Evolutionary conservation across 2,797 vertebrate genomes (phyloP), one percentile per base, ranked within the genome.

Genomic region (Crocodylus rhombifer): DNA sequence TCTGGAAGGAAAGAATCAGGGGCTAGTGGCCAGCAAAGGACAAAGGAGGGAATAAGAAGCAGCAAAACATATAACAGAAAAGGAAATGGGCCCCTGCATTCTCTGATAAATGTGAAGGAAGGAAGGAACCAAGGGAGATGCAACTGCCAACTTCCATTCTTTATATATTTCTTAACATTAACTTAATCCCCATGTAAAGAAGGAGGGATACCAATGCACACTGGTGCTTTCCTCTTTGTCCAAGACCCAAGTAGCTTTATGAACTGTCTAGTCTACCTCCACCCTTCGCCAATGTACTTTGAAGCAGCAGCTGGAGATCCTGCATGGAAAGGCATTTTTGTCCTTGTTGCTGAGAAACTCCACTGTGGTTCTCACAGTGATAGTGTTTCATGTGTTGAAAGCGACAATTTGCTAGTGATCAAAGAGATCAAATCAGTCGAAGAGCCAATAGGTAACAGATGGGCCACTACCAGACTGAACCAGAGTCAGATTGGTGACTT

Each of bases 71-170:
- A 63, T 42, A 75, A 61, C 77, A 76, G 78, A 91, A 42, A 82
- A 92, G 57, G 88, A 92, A 90, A 88, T 82, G 88, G 91, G 91
- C 89, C 95, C 73, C 89, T 87, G 92, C 55, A 56, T 90, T 87
- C 85, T 94, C 89, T 91, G 92, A 76, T 18, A 0, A 73, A 20
- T 82, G 83, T 5, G 7, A 42, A 36, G 25, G 23, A 42, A 36
- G 33, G 69, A 51, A 51, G 86, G 91, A 93, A 75, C 73, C 90
- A 91, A 71, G 88, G 63, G 84, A 90, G 86, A 96, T 73, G 88
- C 92, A 95, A 80, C 82, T 93, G 67, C 78, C 89, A 77, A 93
- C 86, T 95, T 76, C 73, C 33, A 13, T 78, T n/a, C 63, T 93
- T 67, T 80, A 7, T 65, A 28, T 73, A 20, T 74, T 69, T 28